Base-by-base conservation (phyloP, 2,888 invertebrate genomes). In the Steromphala cineraria region DNA sequence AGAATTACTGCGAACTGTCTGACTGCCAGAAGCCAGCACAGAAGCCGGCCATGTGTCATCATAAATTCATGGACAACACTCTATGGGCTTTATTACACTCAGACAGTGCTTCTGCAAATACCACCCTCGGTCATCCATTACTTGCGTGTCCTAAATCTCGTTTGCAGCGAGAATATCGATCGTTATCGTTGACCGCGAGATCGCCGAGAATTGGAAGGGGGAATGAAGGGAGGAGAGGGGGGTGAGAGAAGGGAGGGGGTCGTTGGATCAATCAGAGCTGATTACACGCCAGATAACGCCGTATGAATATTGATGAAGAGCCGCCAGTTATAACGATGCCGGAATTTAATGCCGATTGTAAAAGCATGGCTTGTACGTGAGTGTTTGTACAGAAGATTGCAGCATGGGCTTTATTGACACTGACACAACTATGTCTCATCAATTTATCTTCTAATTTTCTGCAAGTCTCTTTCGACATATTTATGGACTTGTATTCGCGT, bases 281-380 rank as follows among this genome's bases (percentile, higher is more conserved):
- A 62, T 62, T 62, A 62, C 62, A 62, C 62, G 62, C 62, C 24
- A 28, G 62, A 62, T 62, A 62, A n/a, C 24, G 21, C 62, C 28
- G 28, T 62, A 62, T 62, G 62, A 62, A 62, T 62, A 62, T 62
- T 62, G 62, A 62, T 62, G 62, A 62, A 62, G 62, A 13, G 28
- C 24, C 24, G 62, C 15, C 28, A 62, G 62, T 62, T 24, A 28
- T 21, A 13, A 24, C 62, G 24, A 24, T 62, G 62, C n/a, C 10
- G 21, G 62, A 62, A 62, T 62, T 62, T 62, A 28, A 62, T 62
- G 62, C 62, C 62, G 24, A 24, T 62, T 62, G 62, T 62, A 24
- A 62, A 62, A 62, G 28, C 62, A 24, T 24, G 62, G 28, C 62
- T 62, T 24, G 15, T 28, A 28, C n/a, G 28, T 62, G 62, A 15